Conservation (phyloP, 2,113 vertebrate species). For the Chloropsis cyanopogon region DNA sequence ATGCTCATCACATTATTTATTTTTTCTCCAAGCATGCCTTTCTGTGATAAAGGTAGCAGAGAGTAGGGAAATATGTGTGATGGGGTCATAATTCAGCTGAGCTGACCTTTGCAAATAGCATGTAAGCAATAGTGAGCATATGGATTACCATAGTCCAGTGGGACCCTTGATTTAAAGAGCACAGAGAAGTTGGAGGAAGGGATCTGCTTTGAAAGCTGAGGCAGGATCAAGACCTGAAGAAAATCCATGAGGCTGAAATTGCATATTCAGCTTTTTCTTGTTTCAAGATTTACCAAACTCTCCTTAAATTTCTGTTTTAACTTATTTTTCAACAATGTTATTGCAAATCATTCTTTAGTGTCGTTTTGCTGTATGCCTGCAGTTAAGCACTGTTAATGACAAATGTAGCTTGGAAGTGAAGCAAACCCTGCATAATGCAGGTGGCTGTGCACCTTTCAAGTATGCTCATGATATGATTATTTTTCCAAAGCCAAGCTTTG, state of each 20-base stretch:
- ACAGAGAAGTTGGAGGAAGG: background rate
- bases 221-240: background rate
- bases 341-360: background rate
- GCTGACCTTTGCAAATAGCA: background rate
- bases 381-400: background rate
- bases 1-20: background rate
- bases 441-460: background rate
- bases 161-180: constrained; percentile 40
- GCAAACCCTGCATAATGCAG: background rate
- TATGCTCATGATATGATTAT: background rate
- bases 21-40: background rate
- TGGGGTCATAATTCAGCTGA: constrained; percentile 7
- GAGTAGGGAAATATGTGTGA: background rate
- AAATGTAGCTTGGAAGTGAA: constrained; percentile 2
- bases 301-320: constrained; percentile 5
- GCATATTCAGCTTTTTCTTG: background rate
- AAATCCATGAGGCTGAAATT: background rate
- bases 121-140: constrained; percentile 18
- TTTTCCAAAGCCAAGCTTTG: constrained; percentile 13
- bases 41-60: background rate
- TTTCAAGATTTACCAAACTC: background rate
- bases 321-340: background rate
- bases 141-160: constrained; percentile 53
- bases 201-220: constrained; percentile 45
- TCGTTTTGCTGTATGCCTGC: background rate